Conservation (phyloP, 2,797 vertebrate genomes). For the Corythornis leucogaster region DNA sequence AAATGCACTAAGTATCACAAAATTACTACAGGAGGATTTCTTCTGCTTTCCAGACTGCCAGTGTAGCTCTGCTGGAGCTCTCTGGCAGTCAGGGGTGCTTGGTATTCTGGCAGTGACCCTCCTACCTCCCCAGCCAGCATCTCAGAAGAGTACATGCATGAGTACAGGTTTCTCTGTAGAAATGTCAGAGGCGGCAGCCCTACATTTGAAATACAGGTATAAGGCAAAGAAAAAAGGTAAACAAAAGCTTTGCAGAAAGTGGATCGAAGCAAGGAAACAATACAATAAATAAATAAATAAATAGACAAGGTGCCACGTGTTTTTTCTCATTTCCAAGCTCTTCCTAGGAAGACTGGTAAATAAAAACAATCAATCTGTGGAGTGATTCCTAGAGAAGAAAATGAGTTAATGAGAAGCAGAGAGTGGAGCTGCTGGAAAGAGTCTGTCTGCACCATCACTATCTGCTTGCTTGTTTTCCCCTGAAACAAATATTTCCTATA, state of each 20-base stretch:
- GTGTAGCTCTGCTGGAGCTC: neutral
- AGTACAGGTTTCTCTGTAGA: neutral
- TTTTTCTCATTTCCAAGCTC: neutral
- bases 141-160: accelerated
- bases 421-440: neutral
- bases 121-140: neutral
- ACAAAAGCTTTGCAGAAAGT: neutral
- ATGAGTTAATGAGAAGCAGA: neutral
- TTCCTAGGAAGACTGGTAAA: neutral
- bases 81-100: neutral
- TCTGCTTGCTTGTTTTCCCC: accelerated
- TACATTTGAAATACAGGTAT: neutral
- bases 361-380: neutral
- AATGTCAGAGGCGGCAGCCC: neutral
- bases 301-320: accelerated
- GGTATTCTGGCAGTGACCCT: neutral
- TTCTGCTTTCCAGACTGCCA: neutral
- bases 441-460: neutral
- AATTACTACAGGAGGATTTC: neutral
- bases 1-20: neutral
- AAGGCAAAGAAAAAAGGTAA: neutral
- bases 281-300: neutral
- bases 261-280: neutral
- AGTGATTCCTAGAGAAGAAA: neutral
- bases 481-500: neutral